Conservation (phyloP, 2,797 vertebrate genomes). For the Periparus ater region DNA sequence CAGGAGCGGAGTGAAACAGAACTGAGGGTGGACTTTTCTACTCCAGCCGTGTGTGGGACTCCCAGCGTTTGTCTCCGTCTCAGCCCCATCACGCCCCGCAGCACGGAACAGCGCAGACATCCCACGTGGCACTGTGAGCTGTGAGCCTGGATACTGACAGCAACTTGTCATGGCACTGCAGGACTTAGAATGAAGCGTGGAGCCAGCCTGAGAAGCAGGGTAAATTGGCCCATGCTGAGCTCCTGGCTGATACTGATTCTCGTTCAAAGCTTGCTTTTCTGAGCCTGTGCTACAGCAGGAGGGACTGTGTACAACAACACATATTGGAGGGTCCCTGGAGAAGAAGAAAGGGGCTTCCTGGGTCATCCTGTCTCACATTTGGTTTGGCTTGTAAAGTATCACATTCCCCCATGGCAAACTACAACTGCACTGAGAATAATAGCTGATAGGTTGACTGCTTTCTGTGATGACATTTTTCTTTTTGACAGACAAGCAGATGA, state of each 20-base stretch:
- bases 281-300: not conserved
- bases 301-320: not conserved
- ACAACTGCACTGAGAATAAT: not conserved
- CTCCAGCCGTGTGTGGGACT: not conserved
- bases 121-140: not conserved
- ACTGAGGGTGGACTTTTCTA: not conserved
- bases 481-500: slow-evolving; percentile 35
- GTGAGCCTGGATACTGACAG: not conserved
- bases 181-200: not conserved
- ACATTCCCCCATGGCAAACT: not conserved
- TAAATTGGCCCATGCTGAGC: not conserved
- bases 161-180: not conserved
- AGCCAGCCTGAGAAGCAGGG: not conserved
- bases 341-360: not conserved
- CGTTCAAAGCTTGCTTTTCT: not conserved
- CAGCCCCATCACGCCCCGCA: accelerated
- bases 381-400: slow-evolving; percentile 7
- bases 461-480: slow-evolving; percentile 36
- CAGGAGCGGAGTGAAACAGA: not conserved
- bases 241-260: not conserved
- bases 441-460: not conserved
- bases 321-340: not conserved
- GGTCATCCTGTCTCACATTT: slow-evolving; percentile 12
- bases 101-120: not conserved
- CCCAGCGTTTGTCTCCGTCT: accelerated